Evolutionary conservation across 1,140 invertebrate species (phyloP).

Genomic region (Drosophila pallidifrons): DNA sequence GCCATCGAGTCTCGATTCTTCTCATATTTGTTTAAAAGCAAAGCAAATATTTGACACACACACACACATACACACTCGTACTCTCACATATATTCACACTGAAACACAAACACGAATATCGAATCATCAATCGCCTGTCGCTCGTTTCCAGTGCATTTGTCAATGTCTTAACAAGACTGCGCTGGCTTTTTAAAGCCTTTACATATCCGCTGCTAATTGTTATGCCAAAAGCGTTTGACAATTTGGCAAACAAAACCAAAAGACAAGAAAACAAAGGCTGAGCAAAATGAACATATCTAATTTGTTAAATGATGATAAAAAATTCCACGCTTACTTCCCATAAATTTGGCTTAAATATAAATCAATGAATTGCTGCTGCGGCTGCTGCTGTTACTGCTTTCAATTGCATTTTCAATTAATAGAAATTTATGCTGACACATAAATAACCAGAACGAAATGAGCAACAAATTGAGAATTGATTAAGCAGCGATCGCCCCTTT

Average conservation of each 20-base stretch:
- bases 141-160: constrained; percentile 55
- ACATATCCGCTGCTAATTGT: constrained; percentile 61
- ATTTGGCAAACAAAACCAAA: constrained; percentile 44
- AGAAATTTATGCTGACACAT: constrained; percentile 67
- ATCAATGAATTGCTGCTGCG: constrained; percentile 44
- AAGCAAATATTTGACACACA: constrained; percentile 68
- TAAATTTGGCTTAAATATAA: constrained; percentile 66
- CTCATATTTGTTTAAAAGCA: constrained; percentile 62
- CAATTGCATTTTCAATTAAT: constrained; percentile 70
- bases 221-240: constrained; percentile 69
- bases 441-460: constrained; percentile 57
- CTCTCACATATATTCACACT: background rate
- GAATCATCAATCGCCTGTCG: constrained; percentile 42
- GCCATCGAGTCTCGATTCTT: constrained; percentile 39
- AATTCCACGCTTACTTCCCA: constrained; percentile 47
- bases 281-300: constrained; percentile 26
- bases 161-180: constrained; percentile 44
- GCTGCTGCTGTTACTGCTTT: constrained; percentile 13
- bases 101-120: constrained; percentile 16
- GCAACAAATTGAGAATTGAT: constrained; percentile 55
- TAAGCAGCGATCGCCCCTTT: constrained; percentile 4
- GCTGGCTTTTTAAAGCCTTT: constrained; percentile 23
- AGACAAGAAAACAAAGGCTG: constrained; percentile 1
- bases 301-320: constrained; percentile 36
- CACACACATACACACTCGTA: constrained; percentile 33